Base-by-base conservation (phyloP, 1,140 invertebrate species). In the Temnothorax curvispinosus region DNA sequence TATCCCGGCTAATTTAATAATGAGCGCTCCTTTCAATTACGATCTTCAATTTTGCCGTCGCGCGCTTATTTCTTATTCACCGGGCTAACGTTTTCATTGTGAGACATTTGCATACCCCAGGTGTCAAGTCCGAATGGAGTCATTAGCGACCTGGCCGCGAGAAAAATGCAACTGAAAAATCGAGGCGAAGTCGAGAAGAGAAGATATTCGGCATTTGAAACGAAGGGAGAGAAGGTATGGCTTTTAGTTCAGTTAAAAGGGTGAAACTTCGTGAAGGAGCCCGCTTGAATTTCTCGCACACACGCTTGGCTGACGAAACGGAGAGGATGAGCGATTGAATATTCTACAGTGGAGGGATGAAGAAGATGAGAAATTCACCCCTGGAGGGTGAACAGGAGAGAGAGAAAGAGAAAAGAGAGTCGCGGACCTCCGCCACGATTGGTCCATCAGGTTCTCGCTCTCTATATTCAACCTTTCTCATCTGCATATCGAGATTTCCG, bases 401-500 rank as follows among this genome's bases (percentile, higher is more conserved):
- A 18, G 76, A 74, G 27, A 50, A 54, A 72, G 44, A 50, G 32
- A 38, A 38, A 44, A 32, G 13, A n/a, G 74, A 67, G 15, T 74
- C 13, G 54, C 13, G 54, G 27, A 21, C 27, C 74, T 67, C 6
- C 50, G 21, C 27, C 52, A 50, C 41, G 69, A 85, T 87, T 85
- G 86, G 56, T 27, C 18, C 50, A 27, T 27, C 27, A 11, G 47
- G 54, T 60, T 50, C 77, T 82, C 54, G 74, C 58, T 82, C 60
- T 60, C 62, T 74, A 74, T 80, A 71, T 80, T 86, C 85, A 41
- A 50, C 18, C 56, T 85, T 76, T 62, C 52, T 87, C 72, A 88
- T 86, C 65, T 86, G 67, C 74, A 88, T 88, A 86, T 88, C 84
- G 84, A 88, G 87, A 88, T 86, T 88, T 86, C 72, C 86, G 50